Evolutionary conservation across 2,113 vertebrate genomes (phyloP).

Genomic region (Acanthisitta chloris): DNA sequence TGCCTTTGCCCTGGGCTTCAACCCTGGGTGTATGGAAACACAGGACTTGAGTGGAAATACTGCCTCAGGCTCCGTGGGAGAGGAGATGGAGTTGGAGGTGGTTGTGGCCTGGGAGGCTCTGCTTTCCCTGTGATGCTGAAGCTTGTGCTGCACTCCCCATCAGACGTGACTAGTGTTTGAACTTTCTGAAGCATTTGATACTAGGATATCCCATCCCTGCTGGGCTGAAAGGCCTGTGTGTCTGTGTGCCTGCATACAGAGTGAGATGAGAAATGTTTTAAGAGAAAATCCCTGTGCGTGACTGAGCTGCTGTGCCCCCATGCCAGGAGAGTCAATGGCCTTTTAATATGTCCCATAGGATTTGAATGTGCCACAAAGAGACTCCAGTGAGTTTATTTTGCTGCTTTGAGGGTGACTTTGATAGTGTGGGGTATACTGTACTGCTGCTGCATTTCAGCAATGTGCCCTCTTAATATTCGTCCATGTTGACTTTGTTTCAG

Average conservation of each 20-base stretch:
- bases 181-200: neutral
- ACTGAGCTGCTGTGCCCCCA: constrained; percentile 4
- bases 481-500: neutral
- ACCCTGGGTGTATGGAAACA: neutral
- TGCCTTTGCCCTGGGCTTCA: neutral
- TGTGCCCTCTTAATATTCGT: neutral
- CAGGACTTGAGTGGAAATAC: neutral
- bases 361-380: neutral
- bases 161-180: neutral
- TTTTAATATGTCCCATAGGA: constrained; percentile 62
- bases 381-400: neutral
- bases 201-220: neutral
- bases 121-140: neutral
- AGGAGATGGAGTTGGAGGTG: neutral
- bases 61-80: neutral
- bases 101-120: neutral
- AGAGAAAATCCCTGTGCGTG: neutral
- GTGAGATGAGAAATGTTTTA: neutral
- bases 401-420: neutral
- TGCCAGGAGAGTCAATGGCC: constrained; percentile 47
- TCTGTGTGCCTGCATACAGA: accelerated
- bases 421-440: neutral
- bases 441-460: neutral
- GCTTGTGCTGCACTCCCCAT: neutral
- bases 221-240: neutral